phyloP scores from a whole-genome alignment of 1,140 invertebrate genomes.

The Parapsyche elsis region DNA sequence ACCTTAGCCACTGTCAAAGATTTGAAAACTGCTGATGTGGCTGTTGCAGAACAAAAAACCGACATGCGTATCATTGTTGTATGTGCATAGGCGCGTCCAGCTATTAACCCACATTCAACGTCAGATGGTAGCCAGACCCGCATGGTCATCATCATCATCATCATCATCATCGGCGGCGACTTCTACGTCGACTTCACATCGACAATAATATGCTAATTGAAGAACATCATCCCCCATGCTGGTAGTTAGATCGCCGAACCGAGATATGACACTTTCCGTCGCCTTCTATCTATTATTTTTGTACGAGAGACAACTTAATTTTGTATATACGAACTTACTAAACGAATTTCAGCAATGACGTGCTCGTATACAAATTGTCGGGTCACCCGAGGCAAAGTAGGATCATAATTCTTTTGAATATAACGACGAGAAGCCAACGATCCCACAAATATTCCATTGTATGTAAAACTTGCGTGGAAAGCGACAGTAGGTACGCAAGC shows the following conservation, averaged over 20 bases:
- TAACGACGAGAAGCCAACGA: not conserved
- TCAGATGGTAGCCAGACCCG: conserved; percentile 7
- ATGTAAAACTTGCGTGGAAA: conserved; percentile 1
- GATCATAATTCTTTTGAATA: no score
- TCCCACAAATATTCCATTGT: conserved; percentile 9
- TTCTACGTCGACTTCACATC: not conserved
- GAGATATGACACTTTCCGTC: conserved; percentile 1
- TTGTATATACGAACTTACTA: no score
- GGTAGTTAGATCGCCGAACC: conserved; percentile 9
- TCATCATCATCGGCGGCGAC: conserved; percentile 1
- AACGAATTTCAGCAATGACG: no score
- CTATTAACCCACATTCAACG: conserved; percentile 38
- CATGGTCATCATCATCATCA: conserved; percentile 34
- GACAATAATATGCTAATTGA: conserved; percentile 38
- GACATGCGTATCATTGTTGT: not conserved
- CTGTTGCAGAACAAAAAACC: no score
- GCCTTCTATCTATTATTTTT: no score
- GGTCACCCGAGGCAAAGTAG: no score
- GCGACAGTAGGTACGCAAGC: not conserved
- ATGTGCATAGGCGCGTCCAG: conserved; percentile 8
- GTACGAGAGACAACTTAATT: no score
- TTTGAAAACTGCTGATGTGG: no score
- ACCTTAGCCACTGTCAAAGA: no score
- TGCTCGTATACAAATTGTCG: no score
- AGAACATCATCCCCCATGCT: conserved; percentile 30